phyloP scores from a whole-genome alignment of 2,113 vertebrate species.

The Amblyornis subalaris region DNA sequence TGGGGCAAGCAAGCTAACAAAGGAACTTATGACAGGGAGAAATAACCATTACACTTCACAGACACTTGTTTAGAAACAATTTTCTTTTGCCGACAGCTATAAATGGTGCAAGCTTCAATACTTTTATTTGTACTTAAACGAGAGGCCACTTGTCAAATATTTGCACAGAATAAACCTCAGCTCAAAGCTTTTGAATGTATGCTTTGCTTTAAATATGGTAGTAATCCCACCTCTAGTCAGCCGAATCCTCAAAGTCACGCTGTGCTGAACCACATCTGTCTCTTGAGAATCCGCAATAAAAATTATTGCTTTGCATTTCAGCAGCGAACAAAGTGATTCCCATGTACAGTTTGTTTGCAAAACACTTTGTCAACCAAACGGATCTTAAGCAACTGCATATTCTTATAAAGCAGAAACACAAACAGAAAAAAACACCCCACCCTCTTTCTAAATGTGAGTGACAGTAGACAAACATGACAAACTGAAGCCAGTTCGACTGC shows the following conservation, averaged over 20 bases:
- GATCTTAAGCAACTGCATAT: constrained; percentile 1
- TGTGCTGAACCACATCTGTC: constrained; percentile 5
- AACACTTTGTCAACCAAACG: constrained; percentile 42
- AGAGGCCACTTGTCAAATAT: background rate
- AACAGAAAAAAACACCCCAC: background rate
- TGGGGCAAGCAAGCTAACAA: background rate
- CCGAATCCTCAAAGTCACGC: background rate
- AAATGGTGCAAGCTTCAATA: constrained; percentile 8
- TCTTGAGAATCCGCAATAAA: constrained; percentile 8
- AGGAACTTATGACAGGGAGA: background rate
- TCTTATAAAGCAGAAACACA: background rate
- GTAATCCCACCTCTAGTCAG: constrained; percentile 7
- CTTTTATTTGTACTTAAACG: constrained; percentile 30
- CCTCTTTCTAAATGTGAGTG: background rate
- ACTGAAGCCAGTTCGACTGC: background rate
- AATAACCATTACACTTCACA: background rate
- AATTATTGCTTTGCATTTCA: constrained; percentile 14
- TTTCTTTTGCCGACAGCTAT: background rate
- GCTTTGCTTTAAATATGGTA: constrained; percentile 15
- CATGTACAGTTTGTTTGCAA: constrained; percentile 38
- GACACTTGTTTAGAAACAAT: constrained; percentile 15
- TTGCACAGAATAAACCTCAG: background rate
- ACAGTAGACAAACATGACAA: background rate
- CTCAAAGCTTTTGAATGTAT: background rate
- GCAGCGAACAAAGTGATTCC: background rate